Conservation (phyloP, 2,888 invertebrate species). For the Harmothoe impar region DNA sequence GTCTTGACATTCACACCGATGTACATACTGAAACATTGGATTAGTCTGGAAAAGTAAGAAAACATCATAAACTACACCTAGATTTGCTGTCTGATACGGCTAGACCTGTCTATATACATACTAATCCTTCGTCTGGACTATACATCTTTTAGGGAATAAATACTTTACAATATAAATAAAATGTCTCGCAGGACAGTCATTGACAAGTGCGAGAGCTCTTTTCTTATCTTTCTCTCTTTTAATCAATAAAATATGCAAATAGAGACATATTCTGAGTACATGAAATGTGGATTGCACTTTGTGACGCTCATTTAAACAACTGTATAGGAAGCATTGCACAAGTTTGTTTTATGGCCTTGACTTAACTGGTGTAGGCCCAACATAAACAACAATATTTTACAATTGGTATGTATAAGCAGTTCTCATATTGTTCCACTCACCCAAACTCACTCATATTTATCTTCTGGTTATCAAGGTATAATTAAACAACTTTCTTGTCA, state of each 20-base stretch:
- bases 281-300: conserved; percentile 40
- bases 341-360: too few species aligned
- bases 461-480: too few species aligned
- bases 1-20: conserved; percentile 55
- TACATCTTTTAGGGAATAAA: conserved; percentile 55
- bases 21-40: conserved; percentile 57
- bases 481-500: too few species aligned
- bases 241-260: conserved; percentile 30
- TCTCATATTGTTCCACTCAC: too few species aligned
- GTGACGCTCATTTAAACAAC: too few species aligned
- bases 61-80: conserved; percentile 59
- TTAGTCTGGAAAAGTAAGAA: conserved; percentile 62
- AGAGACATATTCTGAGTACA: conserved; percentile 46
- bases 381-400: too few species aligned
- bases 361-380: too few species aligned
- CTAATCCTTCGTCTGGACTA: conserved; percentile 55
- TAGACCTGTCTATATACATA: conserved; percentile 55
- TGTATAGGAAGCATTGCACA: too few species aligned
- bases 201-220: background rate
- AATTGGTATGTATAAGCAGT: too few species aligned
- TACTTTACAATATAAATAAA: conserved; percentile 58
- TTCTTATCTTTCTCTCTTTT: conserved; percentile 35
- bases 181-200: conserved; percentile 32
- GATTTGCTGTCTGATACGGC: conserved; percentile 55
- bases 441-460: too few species aligned